phyloP scores from a whole-genome alignment of 1,140 invertebrate species.

The Matsumurasca onukii region DNA sequence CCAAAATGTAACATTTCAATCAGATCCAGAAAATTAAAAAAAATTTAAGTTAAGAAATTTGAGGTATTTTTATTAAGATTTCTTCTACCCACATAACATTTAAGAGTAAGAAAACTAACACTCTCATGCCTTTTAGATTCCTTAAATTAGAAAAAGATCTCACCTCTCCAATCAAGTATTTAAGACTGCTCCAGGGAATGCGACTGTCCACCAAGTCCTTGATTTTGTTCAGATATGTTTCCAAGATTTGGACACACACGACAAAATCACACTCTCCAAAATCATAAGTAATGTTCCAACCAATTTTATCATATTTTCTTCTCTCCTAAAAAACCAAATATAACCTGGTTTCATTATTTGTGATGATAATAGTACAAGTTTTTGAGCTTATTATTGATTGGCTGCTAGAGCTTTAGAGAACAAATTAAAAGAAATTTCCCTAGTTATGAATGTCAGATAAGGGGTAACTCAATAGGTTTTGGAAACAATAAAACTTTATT shows the following conservation, averaged over 20 bases:
- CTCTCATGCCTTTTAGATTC: no score
- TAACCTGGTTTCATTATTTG: no score
- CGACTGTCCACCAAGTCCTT: conserved; percentile 55
- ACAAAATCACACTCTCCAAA: conserved; percentile 91
- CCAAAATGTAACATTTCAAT: neutral
- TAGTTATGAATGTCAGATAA: no score
- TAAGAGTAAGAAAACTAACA: no score
- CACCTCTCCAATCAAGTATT: conserved; percentile 89
- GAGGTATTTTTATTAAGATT: neutral
- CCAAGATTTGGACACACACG: conserved; percentile 79
- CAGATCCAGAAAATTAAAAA: neutral
- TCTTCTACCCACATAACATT: no score
- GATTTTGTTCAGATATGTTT: conserved; percentile 77
- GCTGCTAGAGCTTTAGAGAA: no score
- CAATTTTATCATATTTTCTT: conserved; percentile 88
- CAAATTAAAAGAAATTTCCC: no score
- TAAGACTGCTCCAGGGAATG: conserved; percentile 86
- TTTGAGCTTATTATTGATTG: no score
- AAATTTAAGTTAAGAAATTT: neutral
- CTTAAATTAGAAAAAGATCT: no score
- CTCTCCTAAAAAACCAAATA: conserved; percentile 62
- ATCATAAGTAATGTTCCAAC: conserved; percentile 92
- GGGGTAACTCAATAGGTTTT: no score
- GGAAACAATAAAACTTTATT: no score
- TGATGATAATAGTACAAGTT: no score